Evolutionary conservation across 2,888 invertebrate genomes (phyloP).

Genomic region (Hipparchia semele): DNA sequence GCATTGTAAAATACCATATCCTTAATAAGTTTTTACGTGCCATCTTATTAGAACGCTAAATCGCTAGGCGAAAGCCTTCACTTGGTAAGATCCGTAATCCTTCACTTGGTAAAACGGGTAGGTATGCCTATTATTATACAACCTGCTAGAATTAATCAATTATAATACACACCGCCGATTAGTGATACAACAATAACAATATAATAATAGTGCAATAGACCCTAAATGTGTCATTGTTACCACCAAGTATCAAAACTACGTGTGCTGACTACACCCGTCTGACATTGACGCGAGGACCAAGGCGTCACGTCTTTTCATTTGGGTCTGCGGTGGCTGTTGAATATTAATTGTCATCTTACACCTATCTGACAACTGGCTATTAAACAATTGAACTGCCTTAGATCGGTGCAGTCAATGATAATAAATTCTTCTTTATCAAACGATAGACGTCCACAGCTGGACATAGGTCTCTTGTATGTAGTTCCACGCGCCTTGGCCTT

Average conservation of each 20-base stretch:
- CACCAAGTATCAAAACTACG: conserved; percentile 50
- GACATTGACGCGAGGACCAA: conserved; percentile 62
- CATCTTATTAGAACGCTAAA: too few relatives aligned
- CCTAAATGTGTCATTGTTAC: conserved; percentile 60
- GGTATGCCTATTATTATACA: not conserved
- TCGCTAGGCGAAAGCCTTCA: too few relatives aligned
- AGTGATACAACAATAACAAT: conserved; percentile 18
- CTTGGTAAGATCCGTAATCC: not conserved
- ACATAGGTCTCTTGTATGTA: too few relatives aligned
- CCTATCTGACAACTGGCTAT: not conserved
- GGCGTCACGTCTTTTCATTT: conserved; percentile 36
- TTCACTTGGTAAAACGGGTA: not conserved
- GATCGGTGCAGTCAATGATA: too few relatives aligned
- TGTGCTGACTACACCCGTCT: conserved; percentile 48
- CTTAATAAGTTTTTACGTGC: too few relatives aligned
- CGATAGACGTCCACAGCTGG: too few relatives aligned
- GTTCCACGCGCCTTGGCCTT: too few relatives aligned
- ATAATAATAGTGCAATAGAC: conserved; percentile 42
- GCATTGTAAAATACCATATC: too few relatives aligned
- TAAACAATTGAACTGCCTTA: not conserved
- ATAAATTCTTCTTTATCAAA: too few relatives aligned
- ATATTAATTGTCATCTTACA: conserved; percentile 25
- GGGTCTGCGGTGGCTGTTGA: conserved; percentile 12
- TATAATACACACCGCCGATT: conserved; percentile 1
- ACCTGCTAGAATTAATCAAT: conserved; percentile 1